Conservation (phyloP, 2,888 invertebrate genomes). For the Eucera pruinosa region DNA sequence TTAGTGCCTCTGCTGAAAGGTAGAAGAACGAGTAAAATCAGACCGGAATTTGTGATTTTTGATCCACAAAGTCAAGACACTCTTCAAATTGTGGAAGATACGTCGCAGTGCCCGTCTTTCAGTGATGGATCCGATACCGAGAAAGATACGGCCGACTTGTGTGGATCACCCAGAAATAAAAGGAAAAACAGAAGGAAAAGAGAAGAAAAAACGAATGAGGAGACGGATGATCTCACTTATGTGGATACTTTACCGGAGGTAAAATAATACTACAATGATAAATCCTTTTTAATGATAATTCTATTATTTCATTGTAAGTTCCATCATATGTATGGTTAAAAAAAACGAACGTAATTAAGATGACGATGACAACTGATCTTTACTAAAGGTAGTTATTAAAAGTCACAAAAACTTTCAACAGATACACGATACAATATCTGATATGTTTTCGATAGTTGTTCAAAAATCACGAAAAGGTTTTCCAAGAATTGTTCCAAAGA, state of each 20-base stretch:
- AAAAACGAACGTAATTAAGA: too few species aligned
- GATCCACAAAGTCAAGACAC: conserved; percentile 94
- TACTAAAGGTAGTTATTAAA: too few species aligned
- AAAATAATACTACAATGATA: conserved; percentile 43
- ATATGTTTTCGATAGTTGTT: too few species aligned
- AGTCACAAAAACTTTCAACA: too few species aligned
- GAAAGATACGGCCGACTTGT: conserved; percentile 86
- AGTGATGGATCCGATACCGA: conserved; percentile 88
- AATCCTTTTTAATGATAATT: too few species aligned
- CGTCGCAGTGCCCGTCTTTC: conserved; percentile 79
- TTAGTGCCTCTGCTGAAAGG: conserved; percentile 98
- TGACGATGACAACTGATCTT: too few species aligned
- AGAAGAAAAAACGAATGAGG: conserved; percentile 83
- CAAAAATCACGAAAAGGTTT: too few species aligned
- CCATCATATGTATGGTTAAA: too few species aligned
- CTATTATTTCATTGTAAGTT: too few species aligned
- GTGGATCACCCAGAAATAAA: conserved; percentile 92
- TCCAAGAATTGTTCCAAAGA: too few species aligned
- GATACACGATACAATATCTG: too few species aligned
- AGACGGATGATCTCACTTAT: conserved; percentile 90
- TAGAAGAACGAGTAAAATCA: conserved; percentile 96
- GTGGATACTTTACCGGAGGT: conserved; percentile 95
- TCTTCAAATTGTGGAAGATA: conserved; percentile 75
- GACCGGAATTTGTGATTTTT: conserved; percentile 99
- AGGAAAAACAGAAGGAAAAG: conserved; percentile 87